Base-by-base conservation (phyloP, 2,797 vertebrate species). In the Calcarius lapponicus region DNA sequence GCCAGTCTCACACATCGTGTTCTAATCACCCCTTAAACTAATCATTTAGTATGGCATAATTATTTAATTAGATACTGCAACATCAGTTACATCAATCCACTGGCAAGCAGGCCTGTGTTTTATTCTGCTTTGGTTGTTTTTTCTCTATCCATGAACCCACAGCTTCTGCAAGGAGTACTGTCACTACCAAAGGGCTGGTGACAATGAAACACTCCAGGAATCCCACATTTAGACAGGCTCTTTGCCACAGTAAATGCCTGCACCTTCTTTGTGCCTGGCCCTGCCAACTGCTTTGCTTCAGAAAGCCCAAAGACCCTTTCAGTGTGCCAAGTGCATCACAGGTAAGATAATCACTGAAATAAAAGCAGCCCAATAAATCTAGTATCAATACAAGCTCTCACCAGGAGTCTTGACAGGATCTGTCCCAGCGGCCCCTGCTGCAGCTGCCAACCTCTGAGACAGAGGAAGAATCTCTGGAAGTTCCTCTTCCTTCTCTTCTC, bases 401-500 rank as follows among this genome's bases (percentile, higher is more conserved):
- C 99, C 97, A 88, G 98, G 99, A 3, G 98, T 99, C 95, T 96
- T 98, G 26, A 98, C 70, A 83, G 78, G 76, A 60, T 69, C 92
- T 32, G 92, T 86, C 50, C 31, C 89, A 86, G 74, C 38, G 1
- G 91, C 58, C 32, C 22, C 60, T 45, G 76, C 91, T 34, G 89
- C 43, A 47, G 65, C n/a, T 8, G 76, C 95, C 65, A 98, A 9
- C 73, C 97, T 97, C 95, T 98, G 97, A 74, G 97, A 96, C 17
- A 98, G 96, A 96, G 98, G 97, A 94, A 98, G 97, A 24, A 78
- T 22, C 80, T 97, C 97, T 32, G 97, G 95, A 32, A 96, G 70
- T 9, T 95, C 97, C 10, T 97, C 97, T 14, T 98, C 98, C 74
- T 92, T 65, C 47, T 94, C 90, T 3, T 98, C 98, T 78, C 96